phyloP scores from a whole-genome alignment of 2,888 invertebrate genomes.

The Chrysolina haemoptera region DNA sequence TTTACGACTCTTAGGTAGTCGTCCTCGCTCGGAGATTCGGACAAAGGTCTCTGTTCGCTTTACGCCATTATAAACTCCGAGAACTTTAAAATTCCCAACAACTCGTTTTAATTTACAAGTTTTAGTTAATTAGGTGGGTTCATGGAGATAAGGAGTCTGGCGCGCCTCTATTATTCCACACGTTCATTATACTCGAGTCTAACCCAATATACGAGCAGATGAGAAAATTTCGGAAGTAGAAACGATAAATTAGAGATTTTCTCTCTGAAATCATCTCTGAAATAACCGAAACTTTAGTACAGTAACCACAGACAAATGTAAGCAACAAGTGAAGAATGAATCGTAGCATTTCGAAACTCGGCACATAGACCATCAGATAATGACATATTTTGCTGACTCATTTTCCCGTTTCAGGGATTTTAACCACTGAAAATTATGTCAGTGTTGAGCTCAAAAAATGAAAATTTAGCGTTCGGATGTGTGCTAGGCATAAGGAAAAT shows the following conservation, averaged over 20 bases:
- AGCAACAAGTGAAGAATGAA: no score
- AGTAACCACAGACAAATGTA: no score
- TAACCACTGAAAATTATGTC: no score
- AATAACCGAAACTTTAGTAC: not conserved
- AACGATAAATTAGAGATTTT: no score
- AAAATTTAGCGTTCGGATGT: no score
- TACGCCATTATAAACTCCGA: conserved; percentile 16
- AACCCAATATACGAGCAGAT: not conserved
- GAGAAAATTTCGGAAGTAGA: no score
- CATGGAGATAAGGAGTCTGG: not conserved
- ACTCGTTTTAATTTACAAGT: conserved; percentile 19
- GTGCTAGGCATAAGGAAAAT: no score
- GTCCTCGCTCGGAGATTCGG: not conserved
- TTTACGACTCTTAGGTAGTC: conserved; percentile 6
- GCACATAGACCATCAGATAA: no score
- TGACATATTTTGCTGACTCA: no score
- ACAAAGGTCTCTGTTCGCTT: conserved; percentile 18
- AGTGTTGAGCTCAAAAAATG: no score
- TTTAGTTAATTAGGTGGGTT: conserved; percentile 16
- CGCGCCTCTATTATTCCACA: conserved; percentile 1
- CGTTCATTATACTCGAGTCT: not conserved
- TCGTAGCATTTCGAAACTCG: no score
- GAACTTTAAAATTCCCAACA: conserved; percentile 14
- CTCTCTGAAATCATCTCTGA: not conserved
- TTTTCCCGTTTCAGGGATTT: no score